Base-by-base conservation (phyloP, 2,888 invertebrate species). In the Blastobasis lacticolella region DNA sequence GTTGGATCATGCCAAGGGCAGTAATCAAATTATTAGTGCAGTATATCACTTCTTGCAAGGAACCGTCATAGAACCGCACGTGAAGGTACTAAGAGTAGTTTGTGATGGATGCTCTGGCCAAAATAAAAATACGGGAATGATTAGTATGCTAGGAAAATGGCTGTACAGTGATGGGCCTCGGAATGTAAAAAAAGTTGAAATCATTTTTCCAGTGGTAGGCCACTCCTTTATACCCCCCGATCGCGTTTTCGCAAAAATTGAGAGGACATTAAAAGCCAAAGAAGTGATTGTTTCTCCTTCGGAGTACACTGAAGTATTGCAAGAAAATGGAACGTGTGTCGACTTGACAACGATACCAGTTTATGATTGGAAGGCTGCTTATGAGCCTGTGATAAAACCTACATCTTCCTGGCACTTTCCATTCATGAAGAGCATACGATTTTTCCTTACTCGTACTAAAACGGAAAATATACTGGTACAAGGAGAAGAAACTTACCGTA, bases 201-300 rank as follows among this genome's bases (percentile, higher is more conserved):
- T 50, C 5, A 48, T 53, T 38, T 53, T 48, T 37, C 53, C 53
- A 7, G 40, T 48, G 23, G 48, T 48, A 5, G 46, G 46, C 7
- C 46, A 46, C 36, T 48, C 40, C 7, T 48, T 48, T 36, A 38
- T 40, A n/a, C 48, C 50, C 42, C 51, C 52, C 7, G 49, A 49
- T 45, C 44, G 52, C 37, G 41, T 53, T 36, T 53, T 52, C 38
- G 46, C 54, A 4, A 51, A 53, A 51, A 57, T 56, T 49, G 50
- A 56, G 48, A 56, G 49, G 49, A 45, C 48, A 38, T 37, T 55
- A 49, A 56, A 49, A 49, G 54, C 48, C 7, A 54, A 54, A 38
- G 57, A 53, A 50, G 57, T 55, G 46, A 46, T 57, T 45, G 49
- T 38, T 43, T 54, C 50, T 45, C 53, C 54, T 41, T 40, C 49